These are phyloP conservation scores for Scolanthus callimorphus DNA, from an alignment of 92 coral and sea anemone species.

Conservation along the genomic window DNA sequence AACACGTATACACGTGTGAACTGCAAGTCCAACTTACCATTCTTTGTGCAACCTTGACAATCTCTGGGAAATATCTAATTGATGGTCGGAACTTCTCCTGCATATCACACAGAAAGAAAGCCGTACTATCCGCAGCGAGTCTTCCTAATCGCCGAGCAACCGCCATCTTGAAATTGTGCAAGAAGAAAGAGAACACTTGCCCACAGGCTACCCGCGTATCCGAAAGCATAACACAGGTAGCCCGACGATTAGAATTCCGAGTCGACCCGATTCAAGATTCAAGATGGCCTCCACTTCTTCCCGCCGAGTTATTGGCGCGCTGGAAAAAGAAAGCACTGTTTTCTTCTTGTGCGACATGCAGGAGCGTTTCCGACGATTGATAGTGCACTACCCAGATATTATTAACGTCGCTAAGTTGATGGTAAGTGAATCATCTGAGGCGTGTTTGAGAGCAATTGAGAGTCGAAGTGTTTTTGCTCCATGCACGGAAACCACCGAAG, in stretches of 20 bases:
- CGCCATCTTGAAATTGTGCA: constrained; percentile 70
- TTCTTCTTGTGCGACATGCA: constrained; percentile 28
- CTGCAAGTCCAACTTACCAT: constrained; percentile 65
- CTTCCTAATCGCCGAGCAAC: constrained; percentile 66
- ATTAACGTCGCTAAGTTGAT: not conserved
- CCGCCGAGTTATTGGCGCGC: no score
- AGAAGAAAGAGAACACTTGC: not conserved
- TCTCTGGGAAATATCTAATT: constrained; percentile 91
- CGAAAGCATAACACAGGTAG: no score
- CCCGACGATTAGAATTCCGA: no score
- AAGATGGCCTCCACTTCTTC: no score
- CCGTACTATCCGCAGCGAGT: constrained; percentile 80
- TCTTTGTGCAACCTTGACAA: constrained; percentile 93
- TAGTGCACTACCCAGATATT: constrained; percentile 13
- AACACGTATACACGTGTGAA: no score
- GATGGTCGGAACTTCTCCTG: constrained; percentile 97
- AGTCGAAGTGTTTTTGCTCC: no score
- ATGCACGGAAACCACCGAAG: no score
- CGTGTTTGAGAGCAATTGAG: no score
- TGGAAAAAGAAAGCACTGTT: constrained; percentile 15
- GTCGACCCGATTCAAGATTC: no score
- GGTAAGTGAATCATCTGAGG: not conserved
- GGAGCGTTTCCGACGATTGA: constrained; percentile 5
- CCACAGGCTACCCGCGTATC: no score
- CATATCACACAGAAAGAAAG: constrained; percentile 92